These are phyloP conservation scores for Amblyteles armatorius DNA, from an alignment of 2,888 invertebrate species.

Conservation along the genomic window DNA sequence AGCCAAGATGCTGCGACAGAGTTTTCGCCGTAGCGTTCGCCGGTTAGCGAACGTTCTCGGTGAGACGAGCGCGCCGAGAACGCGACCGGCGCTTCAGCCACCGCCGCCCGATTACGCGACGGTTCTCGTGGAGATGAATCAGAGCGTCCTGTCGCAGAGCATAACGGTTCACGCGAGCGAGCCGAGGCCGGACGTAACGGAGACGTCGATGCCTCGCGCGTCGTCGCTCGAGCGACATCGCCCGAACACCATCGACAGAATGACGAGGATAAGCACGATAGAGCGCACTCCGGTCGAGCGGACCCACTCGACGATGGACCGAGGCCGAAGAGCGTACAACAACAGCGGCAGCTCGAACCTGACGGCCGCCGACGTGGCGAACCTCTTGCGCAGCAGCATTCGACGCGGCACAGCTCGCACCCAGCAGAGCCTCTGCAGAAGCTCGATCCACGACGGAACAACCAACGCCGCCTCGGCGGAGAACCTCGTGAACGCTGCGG, in stretches of 20 bases:
- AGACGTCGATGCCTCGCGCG: conserved; percentile 49
- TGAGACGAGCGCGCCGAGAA: conserved; percentile 82
- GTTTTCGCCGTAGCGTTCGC: conserved; percentile 92
- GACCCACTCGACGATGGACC: conserved; percentile 78
- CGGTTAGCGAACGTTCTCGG: conserved; percentile 87
- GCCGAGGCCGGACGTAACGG: conserved; percentile 71
- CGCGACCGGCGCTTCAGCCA: conserved; percentile 81
- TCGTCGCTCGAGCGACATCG: conserved; percentile 71
- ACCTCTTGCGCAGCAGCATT: conserved; percentile 87
- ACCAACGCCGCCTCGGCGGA: conserved; percentile 79
- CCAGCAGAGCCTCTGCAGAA: conserved; percentile 79
- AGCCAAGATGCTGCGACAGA: conserved; percentile 91
- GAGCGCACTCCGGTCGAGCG: conserved; percentile 74
- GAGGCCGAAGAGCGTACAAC: conserved; percentile 68
- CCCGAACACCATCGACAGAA: conserved; percentile 78
- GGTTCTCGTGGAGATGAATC: conserved; percentile 88
- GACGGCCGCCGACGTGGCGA: conserved; percentile 87
- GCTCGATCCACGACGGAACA: conserved; percentile 54
- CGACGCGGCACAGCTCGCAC: conserved; percentile 84
- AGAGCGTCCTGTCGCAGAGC: conserved; percentile 75
- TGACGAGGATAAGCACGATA: conserved; percentile 74
- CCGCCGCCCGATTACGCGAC: conserved; percentile 88
- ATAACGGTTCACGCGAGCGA: conserved; percentile 71
- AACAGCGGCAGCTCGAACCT: conserved; percentile 82
- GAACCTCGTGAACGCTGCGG: conserved; percentile 83